Evolutionary conservation across 2,797 vertebrate genomes (phyloP).

Genomic region (Holocentrus rufus): DNA sequence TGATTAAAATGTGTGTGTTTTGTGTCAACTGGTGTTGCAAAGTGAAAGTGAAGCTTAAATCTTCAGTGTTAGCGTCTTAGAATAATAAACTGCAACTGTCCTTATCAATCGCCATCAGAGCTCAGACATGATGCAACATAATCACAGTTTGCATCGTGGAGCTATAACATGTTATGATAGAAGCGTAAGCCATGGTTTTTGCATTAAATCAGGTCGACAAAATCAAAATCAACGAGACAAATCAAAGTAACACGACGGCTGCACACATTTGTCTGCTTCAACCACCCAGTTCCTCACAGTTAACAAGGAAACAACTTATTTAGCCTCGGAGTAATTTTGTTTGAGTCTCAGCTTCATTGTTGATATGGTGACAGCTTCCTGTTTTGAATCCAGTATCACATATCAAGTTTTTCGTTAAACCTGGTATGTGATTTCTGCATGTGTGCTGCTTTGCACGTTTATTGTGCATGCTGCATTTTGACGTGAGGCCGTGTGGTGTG

Average conservation of each 20-base stretch:
- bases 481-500: conserved; percentile 23
- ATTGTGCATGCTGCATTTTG: background rate
- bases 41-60: too few species aligned
- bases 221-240: background rate
- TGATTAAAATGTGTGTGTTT: background rate
- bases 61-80: too few species aligned
- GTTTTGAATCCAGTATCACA: background rate
- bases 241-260: conserved; percentile 6
- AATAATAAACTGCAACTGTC: too few species aligned
- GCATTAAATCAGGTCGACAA: background rate
- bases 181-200: too few species aligned
- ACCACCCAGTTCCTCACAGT: background rate
- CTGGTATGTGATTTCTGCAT: background rate
- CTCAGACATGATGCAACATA: background rate
- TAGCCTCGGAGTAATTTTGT: background rate
- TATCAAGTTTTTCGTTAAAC: background rate
- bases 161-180: background rate
- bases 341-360: conserved; percentile 3
- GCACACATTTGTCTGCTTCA: background rate
- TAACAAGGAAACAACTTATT: background rate
- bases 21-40: background rate
- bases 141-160: background rate
- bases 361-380: background rate
- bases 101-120: background rate
- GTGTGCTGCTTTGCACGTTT: background rate